A percentile compares a stretch with the other conserved stretches of the same genome.
phyloP scores from a whole-genome alignment of 2,113 vertebrate species.

The Perca schrenkii region DNA sequence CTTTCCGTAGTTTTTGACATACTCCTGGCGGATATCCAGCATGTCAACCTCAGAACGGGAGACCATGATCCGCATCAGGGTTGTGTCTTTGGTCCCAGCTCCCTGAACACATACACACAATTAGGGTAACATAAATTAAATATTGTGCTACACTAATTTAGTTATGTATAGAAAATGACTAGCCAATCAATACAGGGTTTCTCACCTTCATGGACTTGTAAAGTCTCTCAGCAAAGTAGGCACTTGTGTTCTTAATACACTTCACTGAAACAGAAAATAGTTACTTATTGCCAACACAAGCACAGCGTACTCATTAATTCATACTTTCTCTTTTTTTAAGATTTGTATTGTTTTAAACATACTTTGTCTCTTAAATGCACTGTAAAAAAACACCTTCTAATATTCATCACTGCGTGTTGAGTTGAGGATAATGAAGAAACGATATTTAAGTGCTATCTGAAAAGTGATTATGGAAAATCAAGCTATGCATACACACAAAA shows the following conservation, averaged over 20 bases:
- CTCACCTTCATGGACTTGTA: slow-evolving; percentile 95
- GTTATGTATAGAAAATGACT: neutral
- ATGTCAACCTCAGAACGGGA: slow-evolving; percentile 95
- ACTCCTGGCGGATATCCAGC: slow-evolving; percentile 93
- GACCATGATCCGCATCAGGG: slow-evolving; percentile 96
- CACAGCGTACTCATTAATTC: neutral
- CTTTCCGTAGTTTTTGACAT: slow-evolving; percentile 90
- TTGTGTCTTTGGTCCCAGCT: slow-evolving; percentile 93
- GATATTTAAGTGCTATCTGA: neutral
- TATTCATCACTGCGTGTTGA: neutral
- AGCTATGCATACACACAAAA: slow-evolving; percentile 4
- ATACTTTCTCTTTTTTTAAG: neutral
- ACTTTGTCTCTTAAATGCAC: neutral
- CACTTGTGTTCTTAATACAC: slow-evolving; percentile 93
- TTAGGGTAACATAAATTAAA: neutral
- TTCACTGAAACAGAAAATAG: slow-evolving; percentile 88
- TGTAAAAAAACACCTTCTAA: neutral
- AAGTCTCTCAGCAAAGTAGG: slow-evolving; percentile 96
- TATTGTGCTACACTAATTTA: neutral
- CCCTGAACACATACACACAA: slow-evolving; percentile 82
- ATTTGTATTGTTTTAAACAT: too few relatives aligned
- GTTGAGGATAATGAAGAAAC: neutral
- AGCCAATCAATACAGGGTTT: neutral
- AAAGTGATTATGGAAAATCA: neutral
- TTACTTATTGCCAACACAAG: slow-evolving; percentile 10